These are phyloP conservation scores for Ia io DNA, from an alignment of 2,113 vertebrate species.

Conservation along the genomic window DNA sequence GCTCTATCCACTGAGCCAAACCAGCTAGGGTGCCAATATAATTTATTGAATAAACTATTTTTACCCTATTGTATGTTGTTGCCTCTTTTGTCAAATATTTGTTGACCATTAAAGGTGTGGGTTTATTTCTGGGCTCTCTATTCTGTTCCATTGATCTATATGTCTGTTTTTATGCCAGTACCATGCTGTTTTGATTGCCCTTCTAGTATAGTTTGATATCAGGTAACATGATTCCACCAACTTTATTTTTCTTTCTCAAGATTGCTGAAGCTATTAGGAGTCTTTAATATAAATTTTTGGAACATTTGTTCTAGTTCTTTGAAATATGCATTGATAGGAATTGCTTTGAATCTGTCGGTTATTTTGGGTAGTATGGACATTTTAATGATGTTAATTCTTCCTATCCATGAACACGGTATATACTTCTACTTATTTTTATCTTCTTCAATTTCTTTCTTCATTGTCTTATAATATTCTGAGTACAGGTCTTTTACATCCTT, in stretches of 20 bases:
- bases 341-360: neutral
- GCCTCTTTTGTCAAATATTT: too few species aligned
- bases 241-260: neutral
- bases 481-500: neutral
- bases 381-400: neutral
- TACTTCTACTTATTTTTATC: neutral
- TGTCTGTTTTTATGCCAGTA: too few species aligned
- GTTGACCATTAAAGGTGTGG: too few species aligned
- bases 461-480: neutral
- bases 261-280: neutral
- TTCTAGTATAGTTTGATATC: neutral
- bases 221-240: neutral
- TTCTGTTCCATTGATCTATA: too few species aligned
- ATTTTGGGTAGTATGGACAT: neutral
- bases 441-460: neutral
- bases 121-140: too few species aligned
- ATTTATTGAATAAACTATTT: too few species aligned
- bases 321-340: neutral
- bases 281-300: neutral
- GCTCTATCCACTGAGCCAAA: too few species aligned
- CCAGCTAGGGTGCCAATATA: too few species aligned
- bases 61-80: too few species aligned
- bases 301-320: neutral
- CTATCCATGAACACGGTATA: neutral
- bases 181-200: too few species aligned